Base-by-base conservation (phyloP, 2,797 vertebrate genomes). In the Momotus momota region DNA sequence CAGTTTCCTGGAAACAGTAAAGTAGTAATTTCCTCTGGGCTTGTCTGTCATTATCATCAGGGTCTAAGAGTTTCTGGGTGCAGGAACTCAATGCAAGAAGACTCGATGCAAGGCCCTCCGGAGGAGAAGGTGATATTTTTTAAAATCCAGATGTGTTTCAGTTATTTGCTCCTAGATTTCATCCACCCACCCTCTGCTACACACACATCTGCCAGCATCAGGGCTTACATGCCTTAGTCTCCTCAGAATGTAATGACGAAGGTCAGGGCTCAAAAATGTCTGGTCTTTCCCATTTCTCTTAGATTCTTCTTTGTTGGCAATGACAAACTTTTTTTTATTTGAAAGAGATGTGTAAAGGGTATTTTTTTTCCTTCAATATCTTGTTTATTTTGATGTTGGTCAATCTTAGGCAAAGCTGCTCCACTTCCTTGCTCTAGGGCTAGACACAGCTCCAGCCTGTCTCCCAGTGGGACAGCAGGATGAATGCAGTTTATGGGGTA, bases 251-350 rank as follows among this genome's bases (percentile, higher is more conserved):
- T 25, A 51, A 51, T 16, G 26, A 51, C 25, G 25, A 51, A 51
- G 49, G 26, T 51, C 49, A 51, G 26, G 25, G 25, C 25, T 51
- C 49, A 14, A 16, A 27, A 51, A 51, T 27, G 49, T 51, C 49
- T 51, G 26, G 14, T 27, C 49, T 25, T 51, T 51, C 26, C 49
- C 49, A 51, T 51, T 25, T 51, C 25, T 20, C 70, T 46, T n/a
- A 2, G 10, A 21, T 27, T 66, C 41, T 23, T 46, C n/a, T 33
- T 46, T 0, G 0, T 9, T 7, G 31, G 19, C 17, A 33, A 4
- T 19, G n/a, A 46, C 6, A 46, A 77, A 2, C 22, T 2, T 10
- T 18, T 54, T 5, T 7, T 26, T 64, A 72, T 69, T 46, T 19
- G 45, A 14, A 29, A 27, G 40, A 2, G 6, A 1, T 35, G 12